phyloP scores from a whole-genome alignment of 2,888 invertebrate genomes.

The Cremastinae sp. region DNA sequence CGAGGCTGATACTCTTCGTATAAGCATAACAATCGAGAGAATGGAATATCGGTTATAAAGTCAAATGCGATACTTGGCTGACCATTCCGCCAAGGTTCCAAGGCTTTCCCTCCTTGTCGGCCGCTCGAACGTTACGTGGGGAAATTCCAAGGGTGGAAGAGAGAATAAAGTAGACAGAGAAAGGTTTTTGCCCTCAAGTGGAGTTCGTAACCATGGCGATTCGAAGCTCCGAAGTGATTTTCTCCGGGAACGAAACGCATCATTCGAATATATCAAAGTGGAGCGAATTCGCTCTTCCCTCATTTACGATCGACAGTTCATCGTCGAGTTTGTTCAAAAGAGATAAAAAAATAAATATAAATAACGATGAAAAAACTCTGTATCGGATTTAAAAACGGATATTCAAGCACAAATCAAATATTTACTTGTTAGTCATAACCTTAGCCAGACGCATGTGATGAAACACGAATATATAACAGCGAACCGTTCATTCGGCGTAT shows the following conservation, averaged over 20 bases:
- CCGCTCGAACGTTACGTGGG: too few relatives aligned
- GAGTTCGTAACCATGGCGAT: constrained; percentile 78
- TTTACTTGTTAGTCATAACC: too few relatives aligned
- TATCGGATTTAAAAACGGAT: too few relatives aligned
- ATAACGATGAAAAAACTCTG: too few relatives aligned
- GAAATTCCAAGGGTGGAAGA: too few relatives aligned
- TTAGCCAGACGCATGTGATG: too few relatives aligned
- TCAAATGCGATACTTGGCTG: constrained; percentile 78
- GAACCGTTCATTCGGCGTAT: background rate
- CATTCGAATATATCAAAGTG: constrained; percentile 34
- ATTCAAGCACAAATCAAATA: too few relatives aligned
- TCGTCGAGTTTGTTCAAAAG: too few relatives aligned
- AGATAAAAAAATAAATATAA: too few relatives aligned
- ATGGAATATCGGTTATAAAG: constrained; percentile 75
- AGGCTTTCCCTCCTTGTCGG: constrained; percentile 62
- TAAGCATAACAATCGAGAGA: constrained; percentile 73
- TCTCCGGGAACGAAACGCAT: constrained; percentile 66
- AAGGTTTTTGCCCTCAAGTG: constrained; percentile 66
- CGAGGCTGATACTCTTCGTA: constrained; percentile 56
- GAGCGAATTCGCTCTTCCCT: constrained; percentile 75
- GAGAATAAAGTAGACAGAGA: constrained; percentile 38
- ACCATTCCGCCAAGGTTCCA: constrained; percentile 69
- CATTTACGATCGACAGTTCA: constrained; percentile 76
- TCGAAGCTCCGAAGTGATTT: constrained; percentile 78
- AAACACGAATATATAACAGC: background rate